Evolutionary conservation across 1,140 invertebrate species (phyloP).

Genomic region (Heliconius nattereri): DNA sequence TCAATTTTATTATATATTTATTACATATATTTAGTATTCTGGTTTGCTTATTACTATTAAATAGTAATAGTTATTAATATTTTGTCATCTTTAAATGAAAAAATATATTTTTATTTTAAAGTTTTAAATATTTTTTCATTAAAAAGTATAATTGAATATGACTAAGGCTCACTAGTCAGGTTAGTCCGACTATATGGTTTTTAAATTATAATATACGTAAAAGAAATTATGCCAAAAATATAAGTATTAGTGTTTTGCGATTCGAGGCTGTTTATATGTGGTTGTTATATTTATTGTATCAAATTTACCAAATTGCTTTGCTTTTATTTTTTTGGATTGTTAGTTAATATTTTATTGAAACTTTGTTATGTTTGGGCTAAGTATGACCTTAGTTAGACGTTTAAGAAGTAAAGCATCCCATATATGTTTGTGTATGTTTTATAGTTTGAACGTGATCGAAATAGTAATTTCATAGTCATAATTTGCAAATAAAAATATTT

Average conservation of each 20-base stretch:
- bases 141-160: neutral
- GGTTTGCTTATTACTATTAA: too few relatives aligned
- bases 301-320: constrained; percentile 25
- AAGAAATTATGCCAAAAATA: constrained; percentile 19
- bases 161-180: constrained; percentile 40
- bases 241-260: constrained; percentile 8
- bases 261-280: constrained; percentile 35
- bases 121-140: neutral
- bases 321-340: constrained; percentile 7
- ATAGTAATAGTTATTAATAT: too few relatives aligned
- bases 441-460: neutral
- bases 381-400: neutral
- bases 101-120: too few relatives aligned
- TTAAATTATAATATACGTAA: constrained; percentile 15
- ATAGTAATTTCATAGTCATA: too few relatives aligned
- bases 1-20: neutral
- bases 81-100: too few relatives aligned
- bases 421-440: neutral
- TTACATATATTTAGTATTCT: neutral
- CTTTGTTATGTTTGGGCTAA: neutral
- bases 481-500: too few relatives aligned
- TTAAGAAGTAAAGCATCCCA: neutral
- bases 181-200: constrained; percentile 17
- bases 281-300: constrained; percentile 37
- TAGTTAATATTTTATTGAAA: constrained; percentile 7